These are phyloP conservation scores for Sylvilagus floridanus DNA, from an alignment of 2,797 vertebrate species.

Conservation along the genomic window DNA sequence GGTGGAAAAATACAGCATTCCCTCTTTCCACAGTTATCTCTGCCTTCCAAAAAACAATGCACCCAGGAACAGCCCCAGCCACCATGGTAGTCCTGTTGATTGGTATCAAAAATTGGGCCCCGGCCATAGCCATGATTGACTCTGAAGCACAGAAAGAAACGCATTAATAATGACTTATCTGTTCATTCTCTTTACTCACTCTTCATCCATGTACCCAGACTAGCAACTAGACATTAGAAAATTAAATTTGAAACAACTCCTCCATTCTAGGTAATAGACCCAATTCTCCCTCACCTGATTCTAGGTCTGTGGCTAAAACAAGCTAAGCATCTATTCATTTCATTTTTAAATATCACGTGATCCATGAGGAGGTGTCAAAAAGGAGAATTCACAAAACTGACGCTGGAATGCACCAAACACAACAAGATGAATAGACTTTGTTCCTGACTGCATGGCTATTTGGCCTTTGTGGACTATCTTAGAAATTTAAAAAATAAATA, in stretches of 20 bases:
- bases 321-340: slow-evolving; percentile 44
- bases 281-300: background rate
- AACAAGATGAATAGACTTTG: slow-evolving; percentile 46
- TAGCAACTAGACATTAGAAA: slow-evolving; percentile 67
- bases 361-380: background rate
- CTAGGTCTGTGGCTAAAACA: background rate
- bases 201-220: slow-evolving; percentile 71
- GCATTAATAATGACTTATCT: slow-evolving; percentile 77
- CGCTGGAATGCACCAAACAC: slow-evolving; percentile 29
- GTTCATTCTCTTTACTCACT: slow-evolving; percentile 78
- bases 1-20: slow-evolving; percentile 52
- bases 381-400: slow-evolving; percentile 41
- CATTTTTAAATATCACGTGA: slow-evolving; percentile 51
- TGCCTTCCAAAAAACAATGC: slow-evolving; percentile 59
- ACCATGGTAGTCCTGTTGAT: slow-evolving; percentile 67
- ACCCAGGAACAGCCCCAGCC: slow-evolving; percentile 50
- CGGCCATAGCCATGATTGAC: slow-evolving; percentile 61
- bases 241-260: slow-evolving; percentile 77
- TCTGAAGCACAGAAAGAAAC: slow-evolving; percentile 68
- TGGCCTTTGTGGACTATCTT: background rate
- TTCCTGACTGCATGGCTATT: background rate
- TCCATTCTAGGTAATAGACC: slow-evolving; percentile 50
- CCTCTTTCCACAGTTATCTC: slow-evolving; percentile 49
- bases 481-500: background rate
- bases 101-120: slow-evolving; percentile 65